Evolutionary conservation across 2,797 vertebrate genomes (phyloP), one percentile per base, ranked within the genome.

Genomic region (Neomorphus geoffroyi): DNA sequence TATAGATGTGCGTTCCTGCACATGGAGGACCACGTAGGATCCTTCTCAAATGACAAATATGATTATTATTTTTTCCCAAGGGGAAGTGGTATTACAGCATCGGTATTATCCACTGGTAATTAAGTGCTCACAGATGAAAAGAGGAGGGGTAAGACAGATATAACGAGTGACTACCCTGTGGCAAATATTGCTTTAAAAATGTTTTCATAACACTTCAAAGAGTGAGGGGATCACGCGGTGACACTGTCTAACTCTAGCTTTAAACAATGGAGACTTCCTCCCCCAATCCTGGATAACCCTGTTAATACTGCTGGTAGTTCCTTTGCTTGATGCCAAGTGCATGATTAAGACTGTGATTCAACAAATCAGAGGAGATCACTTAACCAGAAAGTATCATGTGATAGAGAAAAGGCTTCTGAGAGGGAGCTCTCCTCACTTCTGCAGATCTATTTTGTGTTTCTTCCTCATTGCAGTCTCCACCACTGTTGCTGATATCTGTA

Each of bases 171-270:
- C 88, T 93, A 94, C 90, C 78, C 90, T 90, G 94, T 95, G 94
- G 94, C 93, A 96, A 93, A 92, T 85, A 88, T 15, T 93, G 73
- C 88, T 96, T 93, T 90, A 94, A 95, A 92, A 96, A 65, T 93
- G 88, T 94, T 97, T 95, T 95, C 86, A 92, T 91, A 90, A 62
- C 66, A 92, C 78, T 94, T 93, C 94, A 94, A 97, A 92, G 95
- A 87, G 64, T 58, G 67, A 94, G 90, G 90, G 93, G 88, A 94
- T 96, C 91, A 86, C 65, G 78, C 93, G 90, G 60, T 79, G 94
- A 90, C 74, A 48, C 78, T 61, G 73, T 45, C 82, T 94, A 93
- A 85, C 33, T 45, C 67, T 79, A 67, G 64, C 73, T 93, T 93
- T 94, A 92, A 95, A 91, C 88, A 94, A 73, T 2, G 33, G 48